Evolutionary conservation across 2,113 vertebrate genomes (phyloP).

Genomic region (Salvelinus alpinus): DNA sequence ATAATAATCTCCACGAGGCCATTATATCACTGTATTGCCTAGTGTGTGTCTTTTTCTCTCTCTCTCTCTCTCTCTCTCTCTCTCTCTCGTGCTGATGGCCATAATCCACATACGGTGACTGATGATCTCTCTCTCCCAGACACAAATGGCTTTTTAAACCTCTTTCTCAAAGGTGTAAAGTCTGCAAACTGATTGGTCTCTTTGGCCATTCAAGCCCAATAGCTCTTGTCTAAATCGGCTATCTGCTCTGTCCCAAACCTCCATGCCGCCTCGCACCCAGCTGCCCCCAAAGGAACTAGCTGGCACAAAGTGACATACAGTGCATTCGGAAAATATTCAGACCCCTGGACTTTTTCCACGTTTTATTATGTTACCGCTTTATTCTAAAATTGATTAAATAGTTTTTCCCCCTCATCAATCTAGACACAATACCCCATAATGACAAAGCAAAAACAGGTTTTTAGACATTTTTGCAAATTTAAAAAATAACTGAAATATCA

Average conservation of each 20-base stretch:
- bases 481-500: no score
- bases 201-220: not conserved
- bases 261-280: not conserved
- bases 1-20: not conserved
- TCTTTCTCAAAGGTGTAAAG: conserved; percentile 8
- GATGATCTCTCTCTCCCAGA: conserved; percentile 31
- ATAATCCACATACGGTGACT: conserved; percentile 21
- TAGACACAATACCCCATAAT: no score
- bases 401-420: no score
- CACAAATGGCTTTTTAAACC: conserved; percentile 27
- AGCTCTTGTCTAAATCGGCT: not conserved
- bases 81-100: not conserved
- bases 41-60: not conserved
- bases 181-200: not conserved
- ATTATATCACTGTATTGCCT: not conserved
- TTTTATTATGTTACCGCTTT: no score
- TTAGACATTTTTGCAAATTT: no score
- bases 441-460: no score
- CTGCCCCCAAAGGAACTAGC: not conserved
- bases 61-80: no score
- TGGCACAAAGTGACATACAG: not conserved
- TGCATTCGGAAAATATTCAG: no score
- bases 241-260: not conserved
- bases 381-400: no score
- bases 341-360: no score